phyloP scores from a whole-genome alignment of 2,113 vertebrate genomes.

The Corapipo altera region DNA sequence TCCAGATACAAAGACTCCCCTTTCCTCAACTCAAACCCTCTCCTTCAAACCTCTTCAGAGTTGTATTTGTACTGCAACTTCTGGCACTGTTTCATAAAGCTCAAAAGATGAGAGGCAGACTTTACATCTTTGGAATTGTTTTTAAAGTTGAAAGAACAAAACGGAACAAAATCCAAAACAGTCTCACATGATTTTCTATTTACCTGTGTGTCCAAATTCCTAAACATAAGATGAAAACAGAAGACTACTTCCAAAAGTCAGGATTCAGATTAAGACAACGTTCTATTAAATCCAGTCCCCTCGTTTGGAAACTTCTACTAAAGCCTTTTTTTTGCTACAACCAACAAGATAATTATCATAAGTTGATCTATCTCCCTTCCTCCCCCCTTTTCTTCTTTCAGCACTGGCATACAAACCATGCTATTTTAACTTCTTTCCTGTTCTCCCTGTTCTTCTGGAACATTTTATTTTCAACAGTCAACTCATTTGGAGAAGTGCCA shows the following conservation, averaged over 20 bases:
- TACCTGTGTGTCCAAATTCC: slow-evolving; percentile 3
- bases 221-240: slow-evolving; percentile 19
- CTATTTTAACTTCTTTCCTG: slow-evolving; percentile 85
- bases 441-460: slow-evolving; percentile 87
- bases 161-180: not conserved
- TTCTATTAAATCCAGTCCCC: slow-evolving; percentile 16
- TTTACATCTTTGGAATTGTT: slow-evolving; percentile 4
- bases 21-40: not conserved
- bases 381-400: slow-evolving; percentile 68
- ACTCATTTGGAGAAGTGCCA: slow-evolving; percentile 83
- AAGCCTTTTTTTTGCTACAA: slow-evolving; percentile 4
- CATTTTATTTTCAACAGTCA: slow-evolving; percentile 86
- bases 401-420: slow-evolving; percentile 80
- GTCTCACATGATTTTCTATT: slow-evolving; percentile 1
- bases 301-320: slow-evolving; percentile 35
- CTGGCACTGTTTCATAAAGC: not conserved
- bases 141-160: not conserved
- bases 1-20: not conserved
- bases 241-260: slow-evolving; percentile 30
- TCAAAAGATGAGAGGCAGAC: not conserved
- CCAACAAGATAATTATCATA: slow-evolving; percentile 60
- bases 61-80: not conserved
- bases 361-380: slow-evolving; percentile 66
- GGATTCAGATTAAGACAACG: not conserved
- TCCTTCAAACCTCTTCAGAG: not conserved